Evolutionary conservation across 2,797 vertebrate species (phyloP).

Genomic region (Crax fasciolata): DNA sequence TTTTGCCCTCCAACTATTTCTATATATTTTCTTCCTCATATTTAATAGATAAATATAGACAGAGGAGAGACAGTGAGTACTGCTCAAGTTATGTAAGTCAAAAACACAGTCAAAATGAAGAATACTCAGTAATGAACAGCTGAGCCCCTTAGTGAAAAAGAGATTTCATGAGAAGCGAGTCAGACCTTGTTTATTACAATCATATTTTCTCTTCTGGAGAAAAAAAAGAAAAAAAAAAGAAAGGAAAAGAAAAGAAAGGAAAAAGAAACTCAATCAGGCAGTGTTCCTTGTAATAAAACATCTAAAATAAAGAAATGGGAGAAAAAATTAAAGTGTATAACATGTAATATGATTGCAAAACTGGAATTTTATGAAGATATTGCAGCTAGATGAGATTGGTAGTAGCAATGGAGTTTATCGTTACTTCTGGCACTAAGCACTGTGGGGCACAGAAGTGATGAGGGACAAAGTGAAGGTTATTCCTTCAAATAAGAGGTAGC

Average conservation of each 20-base stretch:
- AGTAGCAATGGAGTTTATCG: constrained; percentile 28
- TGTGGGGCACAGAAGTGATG: constrained; percentile 6
- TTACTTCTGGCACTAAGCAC: constrained; percentile 31
- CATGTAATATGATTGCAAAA: constrained; percentile 12
- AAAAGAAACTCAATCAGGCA: background rate
- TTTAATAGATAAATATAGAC: constrained; percentile 1
- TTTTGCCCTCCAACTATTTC: background rate
- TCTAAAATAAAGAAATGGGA: background rate
- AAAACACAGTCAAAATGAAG: constrained; percentile 42
- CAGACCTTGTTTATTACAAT: constrained; percentile 65
- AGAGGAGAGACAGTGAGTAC: background rate
- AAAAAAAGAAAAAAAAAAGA: background rate
- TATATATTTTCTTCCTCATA: background rate
- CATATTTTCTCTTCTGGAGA: constrained; percentile 34
- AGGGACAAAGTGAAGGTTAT: constrained; percentile 62
- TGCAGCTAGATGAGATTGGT: background rate
- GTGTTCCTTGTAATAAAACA: constrained; percentile 42
- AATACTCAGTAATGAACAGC: constrained; percentile 54
- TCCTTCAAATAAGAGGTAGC: constrained; percentile 49
- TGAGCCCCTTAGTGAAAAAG: constrained; percentile 31
- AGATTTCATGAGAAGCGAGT: constrained; percentile 58
- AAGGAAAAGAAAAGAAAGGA: background rate
- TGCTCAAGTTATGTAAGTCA: constrained; percentile 46
- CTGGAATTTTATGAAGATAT: background rate
- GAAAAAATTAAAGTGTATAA: background rate